Evolutionary conservation across 2,113 vertebrate species (phyloP).

Genomic region (Hypocryptadius cinnamomeus): DNA sequence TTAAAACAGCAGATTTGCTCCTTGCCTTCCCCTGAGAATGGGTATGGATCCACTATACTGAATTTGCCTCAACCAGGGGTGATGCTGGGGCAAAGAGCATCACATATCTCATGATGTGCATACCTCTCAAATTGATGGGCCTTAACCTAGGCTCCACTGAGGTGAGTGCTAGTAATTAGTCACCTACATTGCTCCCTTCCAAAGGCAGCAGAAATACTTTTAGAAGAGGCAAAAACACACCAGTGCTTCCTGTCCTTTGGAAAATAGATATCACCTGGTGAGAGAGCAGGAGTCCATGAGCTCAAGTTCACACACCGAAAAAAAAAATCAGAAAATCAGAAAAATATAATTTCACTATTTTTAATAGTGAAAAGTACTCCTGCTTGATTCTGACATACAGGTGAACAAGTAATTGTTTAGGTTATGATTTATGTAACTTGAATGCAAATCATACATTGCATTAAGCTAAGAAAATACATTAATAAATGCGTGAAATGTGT

Average conservation of each 20-base stretch:
- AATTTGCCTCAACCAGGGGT: not conserved
- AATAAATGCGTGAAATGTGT: not conserved
- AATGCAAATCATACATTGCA: not conserved
- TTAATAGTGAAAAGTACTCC: not conserved
- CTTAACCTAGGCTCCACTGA: not conserved
- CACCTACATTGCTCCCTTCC: not conserved
- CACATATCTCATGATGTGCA: fast-evolving
- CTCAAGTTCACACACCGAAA: not conserved
- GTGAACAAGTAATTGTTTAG: not conserved
- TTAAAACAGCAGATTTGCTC: not conserved
- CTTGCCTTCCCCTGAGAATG: not conserved
- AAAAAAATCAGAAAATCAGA: not conserved
- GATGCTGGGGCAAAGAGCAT: not conserved
- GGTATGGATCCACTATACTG: not conserved
- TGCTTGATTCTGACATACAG: not conserved
- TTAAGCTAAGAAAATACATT: not conserved
- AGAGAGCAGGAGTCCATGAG: not conserved
- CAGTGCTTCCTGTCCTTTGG: not conserved
- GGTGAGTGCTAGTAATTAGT: not conserved
- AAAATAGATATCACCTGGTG: not conserved
- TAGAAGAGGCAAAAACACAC: not conserved
- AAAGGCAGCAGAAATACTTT: not conserved
- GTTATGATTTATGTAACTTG: not conserved
- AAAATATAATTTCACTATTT: not conserved
- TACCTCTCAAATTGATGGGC: not conserved